A percentile compares a stretch with the other conserved stretches of the same genome.
phyloP scores from a whole-genome alignment of 2,113 vertebrate genomes.

The Progne subis region DNA sequence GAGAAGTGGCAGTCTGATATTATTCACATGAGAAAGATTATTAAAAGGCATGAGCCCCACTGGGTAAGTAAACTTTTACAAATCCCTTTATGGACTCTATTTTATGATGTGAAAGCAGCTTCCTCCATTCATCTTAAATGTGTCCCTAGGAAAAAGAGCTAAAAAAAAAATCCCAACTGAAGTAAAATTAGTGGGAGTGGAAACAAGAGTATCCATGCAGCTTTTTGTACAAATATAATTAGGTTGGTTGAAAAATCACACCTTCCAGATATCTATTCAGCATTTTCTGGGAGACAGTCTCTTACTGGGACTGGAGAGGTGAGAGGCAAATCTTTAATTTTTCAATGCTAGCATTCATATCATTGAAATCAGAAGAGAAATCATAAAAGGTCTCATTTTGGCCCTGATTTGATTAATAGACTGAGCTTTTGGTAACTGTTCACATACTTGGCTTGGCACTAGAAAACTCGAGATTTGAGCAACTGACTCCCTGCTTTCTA shows the following conservation, averaged over 20 bases:
- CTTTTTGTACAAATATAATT: background rate
- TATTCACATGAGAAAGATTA: slow-evolving; percentile 7
- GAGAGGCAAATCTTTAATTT: background rate
- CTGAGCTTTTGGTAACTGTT: background rate
- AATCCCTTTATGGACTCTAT: slow-evolving; percentile 13
- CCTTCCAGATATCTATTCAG: background rate
- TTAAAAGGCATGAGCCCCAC: background rate
- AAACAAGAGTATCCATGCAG: background rate
- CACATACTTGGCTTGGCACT: background rate
- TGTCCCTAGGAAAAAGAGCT: background rate
- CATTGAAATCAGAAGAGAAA: background rate
- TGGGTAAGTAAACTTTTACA: slow-evolving; percentile 9
- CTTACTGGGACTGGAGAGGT: background rate
- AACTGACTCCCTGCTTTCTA: background rate
- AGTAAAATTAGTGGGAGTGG: background rate
- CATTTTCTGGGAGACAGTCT: background rate
- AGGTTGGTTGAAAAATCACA: background rate
- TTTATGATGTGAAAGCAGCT: slow-evolving; percentile 14
- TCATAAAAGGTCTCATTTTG: background rate
- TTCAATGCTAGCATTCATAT: background rate
- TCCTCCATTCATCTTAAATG: background rate
- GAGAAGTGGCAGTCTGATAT: background rate
- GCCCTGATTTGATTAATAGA: background rate
- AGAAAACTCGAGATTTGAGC: background rate
- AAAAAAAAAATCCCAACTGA: background rate